Base-by-base conservation (phyloP, 2,113 vertebrate genomes). In the Chaetodon trifascialis region DNA sequence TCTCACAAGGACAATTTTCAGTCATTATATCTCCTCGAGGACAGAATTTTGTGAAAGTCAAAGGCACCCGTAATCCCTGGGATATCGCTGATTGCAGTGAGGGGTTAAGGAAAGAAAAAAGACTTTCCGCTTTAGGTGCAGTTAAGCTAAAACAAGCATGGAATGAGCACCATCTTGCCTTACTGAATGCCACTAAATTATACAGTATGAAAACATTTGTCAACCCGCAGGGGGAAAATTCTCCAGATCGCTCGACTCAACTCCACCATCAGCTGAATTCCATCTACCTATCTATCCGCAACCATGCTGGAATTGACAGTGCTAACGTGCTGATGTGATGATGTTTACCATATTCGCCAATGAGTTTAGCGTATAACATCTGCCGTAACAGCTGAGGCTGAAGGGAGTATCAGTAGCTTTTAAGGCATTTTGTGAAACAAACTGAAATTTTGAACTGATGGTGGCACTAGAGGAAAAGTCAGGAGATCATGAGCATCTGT, bases 171-270 rank as follows among this genome's bases (percentile, higher is more conserved):
- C n/a, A 30, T 30, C 73, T 58, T 78, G 69, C 47, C 30, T 42
- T 65, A 54, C 70, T 42, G 59, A 79, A 79, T 58, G 65, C 11
- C 70, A 62, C 73, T 82, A 86, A 88, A 89, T 87, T 83, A 90
- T 72, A 91, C 14, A 44, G 84, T 79, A 72, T 40, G 54, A 77
- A 81, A 83, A 78, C 42, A 81, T 76, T 63, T 83, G 51, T 65
- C 49, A 51, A 56, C 36, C 65, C 73, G 8, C 76, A 72, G 76
- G 56, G 40, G 75, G 49, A 59, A 58, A 66, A 78, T 73, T 76
- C 44, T 51, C 23, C 3, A 58, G 21, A 36, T 55, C 11, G 30
- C 30, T 23, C n/a, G 52, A 16, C 66, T 52, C 19, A 19, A 36
- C 34, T 52, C 17, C 17, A 16, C 42, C 2, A 9, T 44, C 42